Percentiles rank a stretch among this genome's conserved stretches.
Evolutionary conservation across 30 jellyfish, hydroid and myxozoan species (phyloP).

Genomic region (Chrysaora quinquecirrha): DNA sequence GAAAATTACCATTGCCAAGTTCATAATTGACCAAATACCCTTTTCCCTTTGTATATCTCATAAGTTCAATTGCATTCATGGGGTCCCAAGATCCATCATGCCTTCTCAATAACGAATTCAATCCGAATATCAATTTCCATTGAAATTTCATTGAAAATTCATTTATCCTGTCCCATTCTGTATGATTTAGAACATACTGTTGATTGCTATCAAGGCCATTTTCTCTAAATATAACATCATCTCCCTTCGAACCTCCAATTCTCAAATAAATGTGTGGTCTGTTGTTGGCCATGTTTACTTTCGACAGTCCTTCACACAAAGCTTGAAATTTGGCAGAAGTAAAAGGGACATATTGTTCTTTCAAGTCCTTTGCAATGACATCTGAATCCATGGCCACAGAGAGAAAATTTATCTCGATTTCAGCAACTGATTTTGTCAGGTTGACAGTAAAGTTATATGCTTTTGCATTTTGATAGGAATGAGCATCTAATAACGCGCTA

Average conservation of each 20-base stretch:
- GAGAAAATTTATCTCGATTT: slow-evolving; percentile 57
- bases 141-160: slow-evolving; percentile 48
- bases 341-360: slow-evolving; percentile 17
- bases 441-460: not conserved
- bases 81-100: slow-evolving; percentile 92
- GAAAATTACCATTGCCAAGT: slow-evolving; percentile 77
- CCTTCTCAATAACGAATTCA: slow-evolving; percentile 58
- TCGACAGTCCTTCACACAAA: slow-evolving; percentile 60
- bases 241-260: slow-evolving; percentile 80
- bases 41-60: slow-evolving; percentile 50
- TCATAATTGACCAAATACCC: slow-evolving; percentile 82
- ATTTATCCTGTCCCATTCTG: slow-evolving; percentile 73
- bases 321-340: slow-evolving; percentile 49
- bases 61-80: slow-evolving; percentile 60
- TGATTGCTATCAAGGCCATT: slow-evolving; percentile 47
- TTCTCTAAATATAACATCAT: slow-evolving; percentile 45
- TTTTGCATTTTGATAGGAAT: no score
- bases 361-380: slow-evolving; percentile 35
- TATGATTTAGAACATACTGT: slow-evolving; percentile 32
- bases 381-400: slow-evolving; percentile 74
- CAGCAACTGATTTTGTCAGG: not conserved
- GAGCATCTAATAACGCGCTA: no score
- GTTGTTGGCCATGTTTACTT: slow-evolving; percentile 14
- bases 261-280: slow-evolving; percentile 70
- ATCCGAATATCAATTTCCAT: slow-evolving; percentile 82